phyloP scores from a whole-genome alignment of 92 coral and sea anemone species.

The Epizoanthus fatuus region DNA sequence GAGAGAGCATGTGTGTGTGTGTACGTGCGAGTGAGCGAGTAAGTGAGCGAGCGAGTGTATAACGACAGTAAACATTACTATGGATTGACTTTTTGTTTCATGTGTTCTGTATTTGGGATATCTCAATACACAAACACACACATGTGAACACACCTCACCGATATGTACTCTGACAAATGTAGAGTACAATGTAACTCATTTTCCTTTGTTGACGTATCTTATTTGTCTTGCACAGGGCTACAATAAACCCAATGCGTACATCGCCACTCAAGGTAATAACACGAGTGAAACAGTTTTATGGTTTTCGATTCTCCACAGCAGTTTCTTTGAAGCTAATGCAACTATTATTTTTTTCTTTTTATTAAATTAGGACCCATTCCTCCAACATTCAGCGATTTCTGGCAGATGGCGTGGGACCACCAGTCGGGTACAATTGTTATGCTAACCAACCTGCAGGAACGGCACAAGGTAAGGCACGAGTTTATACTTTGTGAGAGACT shows the following conservation, averaged over 20 bases:
- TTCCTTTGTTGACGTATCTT: not conserved
- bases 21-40: too few species aligned
- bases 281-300: not conserved
- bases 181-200: not conserved
- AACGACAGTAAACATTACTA: too few species aligned
- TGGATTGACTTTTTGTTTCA: too few species aligned
- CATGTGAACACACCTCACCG: too few species aligned
- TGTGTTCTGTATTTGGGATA: too few species aligned
- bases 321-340: not conserved
- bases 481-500: not conserved
- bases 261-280: slow-evolving; percentile 91
- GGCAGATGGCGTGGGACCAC: slow-evolving; percentile 99
- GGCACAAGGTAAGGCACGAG: slow-evolving; percentile 85
- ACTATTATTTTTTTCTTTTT: not conserved
- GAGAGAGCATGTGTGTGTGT: too few species aligned
- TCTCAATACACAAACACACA: too few species aligned
- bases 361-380: slow-evolving; percentile 89
- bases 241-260: slow-evolving; percentile 94
- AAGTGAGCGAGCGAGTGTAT: too few species aligned
- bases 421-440: slow-evolving; percentile 79
- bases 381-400: slow-evolving; percentile 93
- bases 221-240: slow-evolving; percentile 78
- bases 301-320: not conserved
- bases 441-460: slow-evolving; percentile 97
- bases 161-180: not conserved